A percentile compares a stretch with the other conserved stretches of the same genome.
These are phyloP conservation scores for Drosophila acutilabella DNA, from an alignment of 2,888 invertebrate genomes.

Conservation along the genomic window DNA sequence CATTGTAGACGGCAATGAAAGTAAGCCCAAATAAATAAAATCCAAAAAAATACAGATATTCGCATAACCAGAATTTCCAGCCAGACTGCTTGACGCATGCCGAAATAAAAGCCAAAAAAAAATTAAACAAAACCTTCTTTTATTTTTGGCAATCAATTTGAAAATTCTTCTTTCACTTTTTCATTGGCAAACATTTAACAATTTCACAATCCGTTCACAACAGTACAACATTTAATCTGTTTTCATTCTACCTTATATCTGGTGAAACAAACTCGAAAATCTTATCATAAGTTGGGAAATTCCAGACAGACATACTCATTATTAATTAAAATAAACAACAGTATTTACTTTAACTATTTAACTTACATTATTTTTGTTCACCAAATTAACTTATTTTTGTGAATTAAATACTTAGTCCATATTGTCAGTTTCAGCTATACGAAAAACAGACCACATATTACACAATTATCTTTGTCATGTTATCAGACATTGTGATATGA, in stretches of 20 bases:
- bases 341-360: too few species aligned
- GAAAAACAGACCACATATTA: neutral
- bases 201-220: constrained; percentile 49
- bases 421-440: neutral
- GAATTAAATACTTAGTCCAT: too few species aligned
- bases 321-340: too few species aligned
- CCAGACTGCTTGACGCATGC: constrained; percentile 30
- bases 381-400: too few species aligned
- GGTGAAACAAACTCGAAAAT: neutral
- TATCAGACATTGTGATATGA: neutral
- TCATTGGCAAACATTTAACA: constrained; percentile 41
- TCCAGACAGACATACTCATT: neutral
- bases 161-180: constrained; percentile 66
- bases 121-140: constrained; percentile 35
- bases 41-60: constrained; percentile 57
- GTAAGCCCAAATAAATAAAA: constrained; percentile 45
- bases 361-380: too few species aligned
- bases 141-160: constrained; percentile 53
- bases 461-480: neutral
- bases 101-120: neutral
- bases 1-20: constrained; percentile 63
- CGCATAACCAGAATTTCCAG: constrained; percentile 81
- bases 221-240: constrained; percentile 6
- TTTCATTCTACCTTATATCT: neutral
- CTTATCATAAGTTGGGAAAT: neutral